Evolutionary conservation across 2,113 vertebrate genomes (phyloP).

Genomic region (Sus scrofa): T2T-Sscrofa CM000820.6:41958001-41958500

Average conservation of each 20-base stretch:
- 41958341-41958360: neutral
- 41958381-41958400: neutral
- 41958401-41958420: neutral
- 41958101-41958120: neutral
- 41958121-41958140: no score
- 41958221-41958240: neutral
- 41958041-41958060: neutral
- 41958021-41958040: neutral
- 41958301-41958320: neutral
- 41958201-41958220: neutral
- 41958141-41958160: accelerated
- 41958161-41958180: neutral
- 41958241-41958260: neutral
- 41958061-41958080: neutral
- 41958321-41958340: neutral
- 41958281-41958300: neutral
- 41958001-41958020: neutral
- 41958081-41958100: neutral
- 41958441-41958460: no score
- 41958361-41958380: neutral
- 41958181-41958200: neutral
- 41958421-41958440: neutral
- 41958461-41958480: neutral
- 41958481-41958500: neutral
- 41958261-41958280: neutral